Base-by-base conservation (phyloP, 53 echinoderm and acorn worm genomes). In the Crossaster papposus region DNA sequence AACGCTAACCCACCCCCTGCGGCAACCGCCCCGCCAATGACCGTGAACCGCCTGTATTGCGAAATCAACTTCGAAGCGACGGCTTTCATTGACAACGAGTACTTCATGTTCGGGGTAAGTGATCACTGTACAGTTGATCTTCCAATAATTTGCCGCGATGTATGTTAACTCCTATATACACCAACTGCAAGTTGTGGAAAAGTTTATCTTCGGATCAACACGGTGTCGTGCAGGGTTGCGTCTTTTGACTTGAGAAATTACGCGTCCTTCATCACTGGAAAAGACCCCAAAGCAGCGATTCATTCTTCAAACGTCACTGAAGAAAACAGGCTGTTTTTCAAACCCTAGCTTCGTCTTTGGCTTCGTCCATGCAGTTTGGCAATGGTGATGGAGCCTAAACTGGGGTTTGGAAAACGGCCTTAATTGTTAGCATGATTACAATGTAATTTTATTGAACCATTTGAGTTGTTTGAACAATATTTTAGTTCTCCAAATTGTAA, bases 101-200 rank as follows among this genome's bases (percentile, higher is more conserved):
- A 94, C 15, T 91, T 93, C 86, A 85, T 92, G 44, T 96, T 96
- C 78, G 82, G 89, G 90, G 96, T 96, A 91, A 87, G 91, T 31
- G 33, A 10, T 7, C 53, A 52, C 13, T 22, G 55, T 11, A 23
- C 62, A 62, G 18, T 62, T 62, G 62, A 62, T 62, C 3, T 18
- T 18, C 62, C 62, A n/a, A n/a, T n/a, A n/a, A n/a, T 68, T 5
- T 26, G 24, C 68, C 4, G 24, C 24, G 3, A 68, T 26, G n/a
- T 11, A 26, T 7, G 28, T 68, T 68, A n/a, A n/a, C n/a, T n/a
- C n/a, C n/a, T n/a, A n/a, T n/a, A n/a, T n/a, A 4, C 22, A 17
- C 68, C 68, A 68, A 24, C 68, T 68, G 68, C n/a, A 68, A 68
- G 68, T n/a, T 68, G 10, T 26, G 22, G 68, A 23, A 0, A 68